phyloP scores from a whole-genome alignment of 2,888 invertebrate species.

The Cordilura impudica region DNA sequence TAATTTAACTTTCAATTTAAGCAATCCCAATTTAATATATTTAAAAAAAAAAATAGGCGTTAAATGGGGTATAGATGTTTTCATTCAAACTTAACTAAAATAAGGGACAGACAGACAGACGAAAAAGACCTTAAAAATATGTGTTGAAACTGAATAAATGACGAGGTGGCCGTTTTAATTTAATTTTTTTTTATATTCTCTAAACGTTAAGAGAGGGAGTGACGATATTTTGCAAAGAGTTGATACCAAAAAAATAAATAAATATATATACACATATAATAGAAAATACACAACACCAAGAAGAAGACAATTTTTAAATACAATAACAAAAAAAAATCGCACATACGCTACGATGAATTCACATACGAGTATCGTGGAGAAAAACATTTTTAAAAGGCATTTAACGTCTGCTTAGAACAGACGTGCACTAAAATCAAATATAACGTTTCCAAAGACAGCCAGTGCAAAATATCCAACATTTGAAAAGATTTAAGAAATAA shows the following conservation, averaged over 20 bases:
- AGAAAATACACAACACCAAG: conserved; percentile 12
- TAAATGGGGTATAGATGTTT: no score
- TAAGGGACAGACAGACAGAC: neutral
- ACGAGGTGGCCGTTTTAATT: conserved; percentile 8
- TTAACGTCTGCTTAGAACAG: conserved; percentile 61
- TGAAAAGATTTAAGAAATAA: neutral
- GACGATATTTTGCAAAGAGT: conserved; percentile 17
- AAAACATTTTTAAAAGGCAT: conserved; percentile 62
- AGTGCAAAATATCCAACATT: neutral
- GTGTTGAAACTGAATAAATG: conserved; percentile 18
- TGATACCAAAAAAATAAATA: neutral
- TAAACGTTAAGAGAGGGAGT: conserved; percentile 43
- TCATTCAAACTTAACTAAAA: neutral
- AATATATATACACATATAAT: no score
- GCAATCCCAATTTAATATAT: no score
- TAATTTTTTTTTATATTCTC: neutral
- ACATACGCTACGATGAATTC: conserved; percentile 72
- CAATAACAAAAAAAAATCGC: conserved; percentile 66
- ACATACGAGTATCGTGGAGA: conserved; percentile 51
- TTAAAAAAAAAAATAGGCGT: no score
- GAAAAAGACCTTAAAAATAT: neutral
- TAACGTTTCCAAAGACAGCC: neutral
- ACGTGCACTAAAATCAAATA: conserved; percentile 41
- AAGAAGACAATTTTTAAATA: conserved; percentile 41
- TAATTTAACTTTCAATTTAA: no score